Evolutionary conservation across 2,888 invertebrate genomes (phyloP).

Genomic region (Busseola fusca): DNA sequence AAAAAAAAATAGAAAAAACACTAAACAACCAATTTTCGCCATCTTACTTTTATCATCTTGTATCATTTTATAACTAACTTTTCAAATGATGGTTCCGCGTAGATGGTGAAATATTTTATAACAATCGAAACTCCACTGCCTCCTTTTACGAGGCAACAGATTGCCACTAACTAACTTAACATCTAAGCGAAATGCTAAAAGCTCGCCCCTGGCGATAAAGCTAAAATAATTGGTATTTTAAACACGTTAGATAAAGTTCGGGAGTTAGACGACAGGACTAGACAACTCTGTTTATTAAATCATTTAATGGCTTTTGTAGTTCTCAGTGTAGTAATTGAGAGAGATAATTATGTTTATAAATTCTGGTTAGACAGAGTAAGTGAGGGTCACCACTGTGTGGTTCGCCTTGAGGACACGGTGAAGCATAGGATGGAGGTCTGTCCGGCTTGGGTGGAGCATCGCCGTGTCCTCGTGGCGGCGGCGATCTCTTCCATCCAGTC

Average conservation of each 20-base stretch:
- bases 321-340: background rate
- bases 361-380: background rate
- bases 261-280: conserved; percentile 26
- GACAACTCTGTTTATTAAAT: conserved; percentile 48
- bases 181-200: conserved; percentile 62
- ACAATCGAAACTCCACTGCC: conserved; percentile 8
- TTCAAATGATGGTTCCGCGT: background rate
- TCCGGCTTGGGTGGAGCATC: no score
- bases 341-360: conserved; percentile 6
- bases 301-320: conserved; percentile 34
- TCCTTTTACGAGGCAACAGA: conserved; percentile 31
- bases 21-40: background rate
- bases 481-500: no score
- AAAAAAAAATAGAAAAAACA: background rate
- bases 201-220: conserved; percentile 54
- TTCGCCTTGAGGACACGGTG: no score
- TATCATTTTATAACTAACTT: background rate
- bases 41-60: no score
- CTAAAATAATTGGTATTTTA: conserved; percentile 65
- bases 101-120: conserved; percentile 8
- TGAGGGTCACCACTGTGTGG: no score
- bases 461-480: no score
- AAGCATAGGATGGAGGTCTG: no score
- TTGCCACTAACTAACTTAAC: conserved; percentile 62
- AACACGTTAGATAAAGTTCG: conserved; percentile 54